These are phyloP conservation scores for Pygmarrhopalites habei DNA, from an alignment of 1,140 invertebrate species.

Conservation along the genomic window DNA sequence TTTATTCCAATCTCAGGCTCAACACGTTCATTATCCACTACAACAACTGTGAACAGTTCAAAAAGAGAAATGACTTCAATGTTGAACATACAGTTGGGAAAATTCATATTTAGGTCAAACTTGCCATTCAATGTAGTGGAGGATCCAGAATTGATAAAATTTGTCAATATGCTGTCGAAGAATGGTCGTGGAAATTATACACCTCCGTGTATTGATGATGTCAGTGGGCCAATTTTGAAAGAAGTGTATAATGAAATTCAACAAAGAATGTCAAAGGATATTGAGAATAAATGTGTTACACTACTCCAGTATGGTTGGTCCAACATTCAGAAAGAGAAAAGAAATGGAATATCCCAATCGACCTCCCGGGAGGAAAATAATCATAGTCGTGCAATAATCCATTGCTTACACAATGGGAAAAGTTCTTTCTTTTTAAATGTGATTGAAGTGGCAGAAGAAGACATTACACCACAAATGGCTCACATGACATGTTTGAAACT, in stretches of 20 bases:
- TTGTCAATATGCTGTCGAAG: neutral
- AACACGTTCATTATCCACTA: no score
- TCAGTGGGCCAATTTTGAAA: slow-evolving; percentile 1
- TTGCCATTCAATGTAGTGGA: slow-evolving; percentile 6
- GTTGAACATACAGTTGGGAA: neutral
- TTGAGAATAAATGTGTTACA: slow-evolving; percentile 1
- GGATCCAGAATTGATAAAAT: slow-evolving; percentile 12
- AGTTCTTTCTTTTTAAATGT: neutral
- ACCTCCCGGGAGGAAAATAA: no score
- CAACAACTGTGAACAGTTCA: no score
- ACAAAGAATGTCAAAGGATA: neutral
- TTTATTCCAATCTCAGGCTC: no score
- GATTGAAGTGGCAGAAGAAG: neutral
- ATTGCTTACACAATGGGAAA: neutral
- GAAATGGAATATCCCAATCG: no score
- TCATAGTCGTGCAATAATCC: neutral
- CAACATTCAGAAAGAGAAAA: no score
- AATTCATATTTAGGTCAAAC: slow-evolving; percentile 7
- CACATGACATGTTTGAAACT: neutral
- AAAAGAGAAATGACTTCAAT: no score
- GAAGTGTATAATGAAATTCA: slow-evolving; percentile 1
- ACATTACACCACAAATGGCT: no score
- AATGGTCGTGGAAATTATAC: neutral
- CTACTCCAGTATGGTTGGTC: slow-evolving; percentile 25
- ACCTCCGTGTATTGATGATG: neutral